Percentiles rank a stretch among this genome's conserved stretches.
phyloP scores from a whole-genome alignment of 2,113 vertebrate genomes.

The Eretmodus cyanostictus region DNA sequence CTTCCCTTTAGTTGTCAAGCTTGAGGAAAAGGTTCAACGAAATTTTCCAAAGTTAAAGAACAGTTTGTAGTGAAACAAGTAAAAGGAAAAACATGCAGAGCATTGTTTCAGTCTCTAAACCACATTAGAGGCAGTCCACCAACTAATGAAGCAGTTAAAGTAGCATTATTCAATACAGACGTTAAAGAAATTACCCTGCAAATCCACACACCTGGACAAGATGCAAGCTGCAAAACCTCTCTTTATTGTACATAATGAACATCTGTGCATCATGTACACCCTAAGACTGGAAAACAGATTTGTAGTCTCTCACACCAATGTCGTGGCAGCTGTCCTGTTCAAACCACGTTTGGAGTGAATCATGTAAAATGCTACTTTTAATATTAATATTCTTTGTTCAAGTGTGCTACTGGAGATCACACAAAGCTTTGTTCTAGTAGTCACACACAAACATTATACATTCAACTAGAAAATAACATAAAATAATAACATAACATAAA shows the following conservation, averaged over 20 bases:
- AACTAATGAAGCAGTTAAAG: not conserved
- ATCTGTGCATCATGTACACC: not conserved
- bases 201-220: not conserved
- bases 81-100: not conserved
- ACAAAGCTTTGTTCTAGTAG: rapidly evolving
- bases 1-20: not conserved
- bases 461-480: not conserved
- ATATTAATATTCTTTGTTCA: not conserved
- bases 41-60: not conserved
- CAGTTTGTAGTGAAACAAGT: not conserved
- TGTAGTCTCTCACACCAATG: not conserved
- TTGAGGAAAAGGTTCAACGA: not conserved
- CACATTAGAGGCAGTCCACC: not conserved
- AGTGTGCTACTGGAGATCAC: not conserved
- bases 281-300: not conserved
- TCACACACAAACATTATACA: not conserved
- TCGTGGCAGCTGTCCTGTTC: not conserved
- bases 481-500: not conserved
- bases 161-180: not conserved
- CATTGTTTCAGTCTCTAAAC: not conserved
- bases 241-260: not conserved
- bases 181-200: not conserved
- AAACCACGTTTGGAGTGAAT: not conserved
- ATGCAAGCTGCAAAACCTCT: not conserved
- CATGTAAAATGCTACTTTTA: not conserved